Conservation (phyloP, 2,113 vertebrate species). For the Seriola rivoliana region DNA sequence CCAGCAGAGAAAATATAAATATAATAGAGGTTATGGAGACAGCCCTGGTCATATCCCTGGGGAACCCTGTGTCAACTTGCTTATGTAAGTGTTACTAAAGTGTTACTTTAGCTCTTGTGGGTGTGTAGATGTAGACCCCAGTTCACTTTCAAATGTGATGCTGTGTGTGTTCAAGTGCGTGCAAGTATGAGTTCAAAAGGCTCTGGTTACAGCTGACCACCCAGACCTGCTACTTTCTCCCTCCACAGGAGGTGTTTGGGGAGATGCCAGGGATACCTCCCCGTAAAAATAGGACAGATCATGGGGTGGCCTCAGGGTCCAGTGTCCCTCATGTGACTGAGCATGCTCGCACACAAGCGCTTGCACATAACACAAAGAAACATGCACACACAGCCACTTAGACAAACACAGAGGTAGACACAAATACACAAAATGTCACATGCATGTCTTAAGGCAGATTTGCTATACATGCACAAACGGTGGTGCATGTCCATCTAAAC, state of each 20-base stretch:
- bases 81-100: constrained; percentile 59
- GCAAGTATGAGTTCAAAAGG: constrained; percentile 46
- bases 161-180: constrained; percentile 7
- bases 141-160: constrained; percentile 32
- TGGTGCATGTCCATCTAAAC: not conserved
- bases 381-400: not conserved
- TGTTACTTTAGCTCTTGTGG: constrained; percentile 47
- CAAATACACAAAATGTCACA: not conserved
- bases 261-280: constrained; percentile 71
- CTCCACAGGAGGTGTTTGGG: constrained; percentile 51
- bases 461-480: not conserved
- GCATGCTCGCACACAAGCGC: constrained; percentile 1
- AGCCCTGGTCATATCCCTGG: constrained; percentile 12
- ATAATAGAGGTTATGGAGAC: not conserved
- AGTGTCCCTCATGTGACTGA: constrained; percentile 74
- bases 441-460: not conserved
- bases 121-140: not conserved
- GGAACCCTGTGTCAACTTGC: constrained; percentile 22
- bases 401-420: not conserved
- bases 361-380: not conserved
- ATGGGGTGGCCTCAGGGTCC: constrained; percentile 66
- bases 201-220: constrained; percentile 74
- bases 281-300: constrained; percentile 82
- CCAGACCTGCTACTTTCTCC: constrained; percentile 62
- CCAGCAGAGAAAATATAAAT: too few species aligned